Evolutionary conservation across 1,140 invertebrate species (phyloP), one percentile per base, ranked within the genome.

Genomic region (Hypsibius dujardini): DNA sequence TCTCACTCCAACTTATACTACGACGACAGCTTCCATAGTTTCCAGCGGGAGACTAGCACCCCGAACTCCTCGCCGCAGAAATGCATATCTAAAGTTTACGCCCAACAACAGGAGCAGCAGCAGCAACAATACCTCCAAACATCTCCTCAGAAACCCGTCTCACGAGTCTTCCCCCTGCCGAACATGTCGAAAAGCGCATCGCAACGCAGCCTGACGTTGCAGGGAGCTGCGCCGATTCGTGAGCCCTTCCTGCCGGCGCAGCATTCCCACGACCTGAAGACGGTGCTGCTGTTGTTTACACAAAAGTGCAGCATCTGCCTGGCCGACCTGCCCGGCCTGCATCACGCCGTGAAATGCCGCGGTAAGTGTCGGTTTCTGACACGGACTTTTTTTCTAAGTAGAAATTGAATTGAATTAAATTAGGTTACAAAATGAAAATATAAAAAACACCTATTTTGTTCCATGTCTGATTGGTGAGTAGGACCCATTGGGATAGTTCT

Each of bases 301-400:
- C 50, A 56, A n/a, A 56, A 56, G 50, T 56, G 50, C 50, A 56
- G n/a, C 50, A 56, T 56, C n/a, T 56, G 50, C 50, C 50, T 56
- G n/a, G 50, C 7, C 7, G n/a, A 56, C n/a, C 7, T 56, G n/a
- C 50, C 50, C 50, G 7, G n/a, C 50, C n/a, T 56, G 7, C 7
- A n/a, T 56, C 50, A 56, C 50, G 50, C 50, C 7, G 50, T 12
- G n/a, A 56, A 56, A 0, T 56, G 50, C 50, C 7, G 7, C n/a
- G 50, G 50, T 56, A 56, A 0, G 28, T 28, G 28, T n/a, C 50
- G 7, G n/a, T n/a, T 56, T 56, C 50, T 7, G 7, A 12, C 50
- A 56, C n/a, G 50, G 7, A 12, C 7, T n/a, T 56, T 56, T 56
- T 56, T 56, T 56, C n/a, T 56, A 56, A 56, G 28, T 28, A 28